Conservation (phyloP, 2,113 vertebrate species). For the Psittacula cyanocephala region DNA sequence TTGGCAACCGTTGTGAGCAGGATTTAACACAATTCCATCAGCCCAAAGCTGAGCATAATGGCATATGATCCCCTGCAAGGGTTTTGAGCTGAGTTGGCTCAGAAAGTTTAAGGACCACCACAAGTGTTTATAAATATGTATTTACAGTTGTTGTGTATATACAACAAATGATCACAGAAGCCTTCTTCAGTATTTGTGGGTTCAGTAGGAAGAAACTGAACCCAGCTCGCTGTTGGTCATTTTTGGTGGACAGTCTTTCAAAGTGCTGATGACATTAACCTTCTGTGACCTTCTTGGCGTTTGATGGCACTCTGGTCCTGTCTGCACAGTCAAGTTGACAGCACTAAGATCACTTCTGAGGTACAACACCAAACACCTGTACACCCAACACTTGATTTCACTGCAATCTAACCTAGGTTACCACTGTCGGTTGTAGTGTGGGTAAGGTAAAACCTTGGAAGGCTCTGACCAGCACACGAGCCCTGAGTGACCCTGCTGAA, state of each 20-base stretch:
- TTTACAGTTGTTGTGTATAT: neutral
- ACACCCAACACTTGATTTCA: neutral
- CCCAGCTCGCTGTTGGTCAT: neutral
- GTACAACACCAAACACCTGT: neutral
- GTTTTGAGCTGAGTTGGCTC: neutral
- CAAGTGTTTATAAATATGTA: neutral
- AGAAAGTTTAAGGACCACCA: neutral
- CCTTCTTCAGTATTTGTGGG: neutral
- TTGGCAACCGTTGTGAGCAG: neutral
- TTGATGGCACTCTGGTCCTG: neutral
- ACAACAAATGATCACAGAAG: neutral
- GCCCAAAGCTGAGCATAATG: neutral
- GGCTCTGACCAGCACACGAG: accelerated
- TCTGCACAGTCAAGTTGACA: neutral
- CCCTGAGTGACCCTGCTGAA: neutral
- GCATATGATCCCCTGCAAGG: neutral
- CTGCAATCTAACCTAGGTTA: neutral
- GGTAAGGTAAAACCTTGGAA: neutral
- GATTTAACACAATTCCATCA: neutral
- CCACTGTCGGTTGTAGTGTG: neutral
- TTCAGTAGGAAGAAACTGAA: neutral
- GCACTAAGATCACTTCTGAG: neutral
- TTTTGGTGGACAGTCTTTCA: neutral
- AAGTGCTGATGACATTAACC: neutral
- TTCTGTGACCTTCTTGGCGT: neutral